These are phyloP conservation scores for Eurois occulta DNA, from an alignment of 2,888 invertebrate species.

Conservation along the genomic window DNA sequence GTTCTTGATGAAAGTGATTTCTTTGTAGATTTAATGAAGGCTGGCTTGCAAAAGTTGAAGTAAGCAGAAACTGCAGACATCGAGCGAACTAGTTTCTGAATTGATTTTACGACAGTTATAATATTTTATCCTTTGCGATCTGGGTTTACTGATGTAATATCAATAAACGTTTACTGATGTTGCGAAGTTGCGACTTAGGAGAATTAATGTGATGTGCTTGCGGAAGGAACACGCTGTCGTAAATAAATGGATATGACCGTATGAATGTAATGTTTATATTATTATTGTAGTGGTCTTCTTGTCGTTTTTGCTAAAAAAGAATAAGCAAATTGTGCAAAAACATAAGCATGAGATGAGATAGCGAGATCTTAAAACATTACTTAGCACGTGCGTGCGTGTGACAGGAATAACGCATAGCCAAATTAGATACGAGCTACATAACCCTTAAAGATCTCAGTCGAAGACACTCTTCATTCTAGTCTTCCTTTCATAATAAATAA, in stretches of 20 bases:
- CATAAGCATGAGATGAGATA: not conserved
- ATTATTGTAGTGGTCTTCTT: not conserved
- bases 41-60: slow-evolving; percentile 27
- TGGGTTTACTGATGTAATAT: slow-evolving; percentile 32
- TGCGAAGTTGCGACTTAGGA: slow-evolving; percentile 23
- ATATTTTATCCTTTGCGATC: slow-evolving; percentile 37
- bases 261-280: not conserved
- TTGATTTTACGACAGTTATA: slow-evolving; percentile 40
- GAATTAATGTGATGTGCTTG: slow-evolving; percentile 26
- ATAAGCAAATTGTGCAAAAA: not conserved
- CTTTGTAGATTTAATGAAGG: slow-evolving; percentile 38
- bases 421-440: not conserved
- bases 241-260: not conserved
- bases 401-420: not conserved
- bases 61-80: slow-evolving; percentile 17
- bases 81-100: slow-evolving; percentile 28
- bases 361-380: not conserved
- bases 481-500: not conserved
- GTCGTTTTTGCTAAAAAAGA: not conserved
- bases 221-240: not conserved
- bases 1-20: slow-evolving; percentile 40
- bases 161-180: slow-evolving; percentile 47
- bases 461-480: not conserved
- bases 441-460: not conserved
- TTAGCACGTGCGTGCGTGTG: not conserved